Percentiles rank a stretch among this genome's conserved stretches.
phyloP scores from a whole-genome alignment of 2,797 vertebrate species.

The Sebastes minor region DNA sequence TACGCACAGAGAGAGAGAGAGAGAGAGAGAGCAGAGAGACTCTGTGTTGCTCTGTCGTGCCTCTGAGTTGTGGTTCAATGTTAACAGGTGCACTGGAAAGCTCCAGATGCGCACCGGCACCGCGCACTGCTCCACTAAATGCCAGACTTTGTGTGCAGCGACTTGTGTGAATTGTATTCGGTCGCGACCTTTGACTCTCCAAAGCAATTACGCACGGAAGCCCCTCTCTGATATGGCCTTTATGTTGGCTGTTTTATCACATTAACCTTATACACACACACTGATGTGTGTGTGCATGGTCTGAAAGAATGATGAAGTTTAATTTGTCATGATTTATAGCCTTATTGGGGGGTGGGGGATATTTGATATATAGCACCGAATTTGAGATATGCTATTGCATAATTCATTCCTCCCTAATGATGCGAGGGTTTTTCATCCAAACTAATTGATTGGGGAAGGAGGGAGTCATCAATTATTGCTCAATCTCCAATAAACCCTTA shows the following conservation, averaged over 20 bases:
- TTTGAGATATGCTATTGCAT: conserved; percentile 47
- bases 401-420: conserved; percentile 55
- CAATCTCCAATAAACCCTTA: conserved; percentile 26
- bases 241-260: background rate
- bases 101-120: conserved; percentile 48
- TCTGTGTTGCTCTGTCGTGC: conserved; percentile 1
- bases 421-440: conserved; percentile 48
- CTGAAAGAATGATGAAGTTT: background rate
- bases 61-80: conserved; percentile 33
- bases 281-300: background rate
- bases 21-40: background rate
- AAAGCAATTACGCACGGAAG: conserved; percentile 29
- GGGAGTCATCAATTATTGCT: conserved; percentile 61
- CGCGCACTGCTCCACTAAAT: conserved; percentile 22
- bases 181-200: conserved; percentile 38
- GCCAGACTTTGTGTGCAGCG: conserved; percentile 22
- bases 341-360: background rate
- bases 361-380: conserved; percentile 39
- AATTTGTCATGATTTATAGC: conserved; percentile 19
- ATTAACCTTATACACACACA: background rate
- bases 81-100: conserved; percentile 75
- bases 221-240: background rate
- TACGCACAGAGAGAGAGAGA: conserved; percentile 21
- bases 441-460: conserved; percentile 60
- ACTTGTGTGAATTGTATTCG: background rate